Conservation (phyloP, 1,140 invertebrate genomes). For the Pomacea maculata region DNA sequence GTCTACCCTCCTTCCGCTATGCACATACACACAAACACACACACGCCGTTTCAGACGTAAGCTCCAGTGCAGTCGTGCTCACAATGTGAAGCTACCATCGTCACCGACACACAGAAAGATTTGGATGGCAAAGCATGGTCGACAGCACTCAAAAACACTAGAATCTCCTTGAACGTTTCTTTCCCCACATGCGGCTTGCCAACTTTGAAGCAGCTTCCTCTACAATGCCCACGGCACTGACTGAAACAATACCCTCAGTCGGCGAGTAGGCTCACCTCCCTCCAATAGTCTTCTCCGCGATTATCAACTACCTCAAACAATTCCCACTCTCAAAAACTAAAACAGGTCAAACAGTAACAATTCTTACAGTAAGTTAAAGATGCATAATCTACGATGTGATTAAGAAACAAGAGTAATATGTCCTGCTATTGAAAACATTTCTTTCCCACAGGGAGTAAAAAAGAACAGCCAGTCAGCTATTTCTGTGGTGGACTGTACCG, state of each 20-base stretch:
- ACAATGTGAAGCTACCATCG: not conserved
- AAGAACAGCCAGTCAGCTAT: slow-evolving; percentile 13
- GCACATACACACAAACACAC: slow-evolving; percentile 4
- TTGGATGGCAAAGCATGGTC: slow-evolving; percentile 6
- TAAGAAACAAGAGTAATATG: no score
- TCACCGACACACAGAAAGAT: slow-evolving; percentile 14
- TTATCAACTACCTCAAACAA: no score
- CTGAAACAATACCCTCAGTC: slow-evolving; percentile 22
- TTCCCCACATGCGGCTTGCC: not conserved
- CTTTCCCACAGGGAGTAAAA: slow-evolving; percentile 3
- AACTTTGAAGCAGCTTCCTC: slow-evolving; percentile 11
- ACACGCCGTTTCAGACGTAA: slow-evolving; percentile 11
- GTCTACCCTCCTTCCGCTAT: slow-evolving; percentile 15
- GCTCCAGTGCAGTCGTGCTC: not conserved
- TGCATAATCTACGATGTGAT: no score
- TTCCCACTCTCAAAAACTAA: no score
- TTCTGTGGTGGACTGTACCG: slow-evolving; percentile 17
- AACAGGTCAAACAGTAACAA: no score
- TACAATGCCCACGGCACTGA: slow-evolving; percentile 23
- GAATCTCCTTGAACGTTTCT: slow-evolving; percentile 6
- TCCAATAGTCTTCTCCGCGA: not conserved
- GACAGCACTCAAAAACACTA: not conserved
- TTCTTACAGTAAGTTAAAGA: no score
- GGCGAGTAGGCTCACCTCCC: slow-evolving; percentile 15
- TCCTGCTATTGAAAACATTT: not conserved